phyloP scores from a whole-genome alignment of 2,113 vertebrate genomes.

The Cyprinodon variegatus region DNA sequence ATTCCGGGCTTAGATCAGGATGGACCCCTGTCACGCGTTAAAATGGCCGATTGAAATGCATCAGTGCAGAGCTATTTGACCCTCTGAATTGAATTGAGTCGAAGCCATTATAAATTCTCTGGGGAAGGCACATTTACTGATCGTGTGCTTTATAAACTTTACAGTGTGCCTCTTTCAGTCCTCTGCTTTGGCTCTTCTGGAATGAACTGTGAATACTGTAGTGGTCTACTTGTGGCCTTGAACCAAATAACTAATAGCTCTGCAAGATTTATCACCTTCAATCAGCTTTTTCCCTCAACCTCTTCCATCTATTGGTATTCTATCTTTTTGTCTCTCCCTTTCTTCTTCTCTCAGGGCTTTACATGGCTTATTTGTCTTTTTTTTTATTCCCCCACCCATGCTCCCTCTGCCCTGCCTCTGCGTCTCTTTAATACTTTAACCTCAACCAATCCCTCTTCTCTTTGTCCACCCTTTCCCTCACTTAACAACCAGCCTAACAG shows the following conservation, averaged over 20 bases:
- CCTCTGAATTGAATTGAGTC: constrained; percentile 41
- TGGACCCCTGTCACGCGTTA: constrained; percentile 44
- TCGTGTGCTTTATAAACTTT: constrained; percentile 47
- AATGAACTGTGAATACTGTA: constrained; percentile 45
- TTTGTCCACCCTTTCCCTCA: constrained; percentile 30
- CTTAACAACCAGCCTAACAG: constrained; percentile 44
- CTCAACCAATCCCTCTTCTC: constrained; percentile 39
- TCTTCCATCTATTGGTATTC: constrained; percentile 40
- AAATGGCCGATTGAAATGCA: constrained; percentile 35
- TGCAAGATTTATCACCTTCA: constrained; percentile 57
- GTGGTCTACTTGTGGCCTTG: constrained; percentile 40
- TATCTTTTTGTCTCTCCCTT: constrained; percentile 35
- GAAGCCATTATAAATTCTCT: constrained; percentile 58
- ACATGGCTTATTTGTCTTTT: constrained; percentile 42
- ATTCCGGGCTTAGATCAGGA: constrained; percentile 28
- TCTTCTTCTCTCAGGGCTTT: constrained; percentile 30
- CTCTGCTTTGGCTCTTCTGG: constrained; percentile 27
- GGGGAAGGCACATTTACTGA: constrained; percentile 50
- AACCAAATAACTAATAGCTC: constrained; percentile 34
- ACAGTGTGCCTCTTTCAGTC: constrained; percentile 28
- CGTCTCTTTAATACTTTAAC: constrained; percentile 41
- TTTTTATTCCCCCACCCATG: background rate
- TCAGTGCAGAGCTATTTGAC: constrained; percentile 51
- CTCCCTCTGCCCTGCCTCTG: constrained; percentile 19
- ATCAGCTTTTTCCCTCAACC: constrained; percentile 9